Evolutionary conservation across 2,797 vertebrate genomes (phyloP), one percentile per base, ranked within the genome.

Genomic region (Micropoecilia bifurca): DNA sequence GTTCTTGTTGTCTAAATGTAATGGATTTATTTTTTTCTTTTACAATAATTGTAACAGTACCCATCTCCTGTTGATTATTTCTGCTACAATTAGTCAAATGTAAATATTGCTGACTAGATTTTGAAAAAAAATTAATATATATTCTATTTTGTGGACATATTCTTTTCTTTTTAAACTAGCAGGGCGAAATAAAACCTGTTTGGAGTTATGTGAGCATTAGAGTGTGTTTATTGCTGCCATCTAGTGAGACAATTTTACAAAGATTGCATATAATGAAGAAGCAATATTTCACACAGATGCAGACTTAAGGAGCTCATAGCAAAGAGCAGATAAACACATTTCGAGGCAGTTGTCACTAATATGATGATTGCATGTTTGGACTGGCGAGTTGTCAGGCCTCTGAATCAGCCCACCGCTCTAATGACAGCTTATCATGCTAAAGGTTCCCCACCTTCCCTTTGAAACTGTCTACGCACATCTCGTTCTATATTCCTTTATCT

Each of bases 311-410:
- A 85, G 74, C 50, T 2, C 71, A 46, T 48, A 72, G 81, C 13
- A 36, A 88, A 41, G 79, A 77, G 80, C 25, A 45, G 68, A 45
- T 6, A 6, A 68, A 78, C 83, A 83, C 85, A 85, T 79, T 87
- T 80, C n/a, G 66, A 85, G 83, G 83, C 88, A 75, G 85, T 85
- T 79, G 82, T 85, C 83, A 83, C 96, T 99, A 98, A 98, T 98
- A 96, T 95, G 95, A 97, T 98, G 97, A 99, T 98, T 98, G 97
- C 95, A 98, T 95, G 97, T 97, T 99, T 97, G 96, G 94, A 93
- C 91, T 95, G 87, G 96, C 71, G 94, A 96, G 96, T 97, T 98
- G 97, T 98, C 97, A 96, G 97, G 95, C 94, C 74, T 80, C 91
- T 80, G 88, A 97, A 97, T 97, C 97, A 97, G 96, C 92, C 96